Conservation (phyloP, 2,113 vertebrate genomes). For the Pleuronectes platessa region DNA sequence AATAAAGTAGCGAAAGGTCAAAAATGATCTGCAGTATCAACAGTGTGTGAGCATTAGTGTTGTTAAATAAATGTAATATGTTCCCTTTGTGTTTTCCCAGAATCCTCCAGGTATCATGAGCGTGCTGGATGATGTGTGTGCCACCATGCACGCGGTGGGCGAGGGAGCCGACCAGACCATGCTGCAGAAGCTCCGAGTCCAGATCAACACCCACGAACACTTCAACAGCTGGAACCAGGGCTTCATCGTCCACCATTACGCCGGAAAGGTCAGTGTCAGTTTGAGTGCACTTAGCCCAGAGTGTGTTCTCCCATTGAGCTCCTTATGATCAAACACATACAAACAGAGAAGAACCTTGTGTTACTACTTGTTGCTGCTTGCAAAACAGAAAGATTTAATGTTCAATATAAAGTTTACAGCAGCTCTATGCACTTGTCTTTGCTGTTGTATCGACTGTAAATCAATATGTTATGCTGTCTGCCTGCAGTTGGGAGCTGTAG, state of each 20-base stretch:
- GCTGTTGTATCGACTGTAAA: neutral
- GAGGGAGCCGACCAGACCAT: conserved; percentile 97
- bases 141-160: conserved; percentile 97
- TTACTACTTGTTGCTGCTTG: too few species aligned
- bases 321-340: neutral
- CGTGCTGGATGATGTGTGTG: conserved; percentile 96
- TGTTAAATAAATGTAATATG: neutral
- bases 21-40: neutral
- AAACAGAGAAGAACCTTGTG: neutral
- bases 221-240: conserved; percentile 99
- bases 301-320: neutral
- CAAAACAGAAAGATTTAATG: neutral
- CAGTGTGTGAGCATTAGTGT: neutral
- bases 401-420: neutral
- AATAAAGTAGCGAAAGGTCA: too few species aligned
- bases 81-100: conserved; percentile 71
- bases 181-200: conserved; percentile 95
- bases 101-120: conserved; percentile 97
- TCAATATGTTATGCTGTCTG: neutral
- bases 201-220: conserved; percentile 96
- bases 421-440: neutral
- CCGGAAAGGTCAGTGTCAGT: conserved; percentile 93
- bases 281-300: neutral
- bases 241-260: conserved; percentile 98
- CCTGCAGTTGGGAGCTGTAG: conserved; percentile 1